phyloP scores from a whole-genome alignment of 2,888 invertebrate genomes.

The Himalopsyche anomala region DNA sequence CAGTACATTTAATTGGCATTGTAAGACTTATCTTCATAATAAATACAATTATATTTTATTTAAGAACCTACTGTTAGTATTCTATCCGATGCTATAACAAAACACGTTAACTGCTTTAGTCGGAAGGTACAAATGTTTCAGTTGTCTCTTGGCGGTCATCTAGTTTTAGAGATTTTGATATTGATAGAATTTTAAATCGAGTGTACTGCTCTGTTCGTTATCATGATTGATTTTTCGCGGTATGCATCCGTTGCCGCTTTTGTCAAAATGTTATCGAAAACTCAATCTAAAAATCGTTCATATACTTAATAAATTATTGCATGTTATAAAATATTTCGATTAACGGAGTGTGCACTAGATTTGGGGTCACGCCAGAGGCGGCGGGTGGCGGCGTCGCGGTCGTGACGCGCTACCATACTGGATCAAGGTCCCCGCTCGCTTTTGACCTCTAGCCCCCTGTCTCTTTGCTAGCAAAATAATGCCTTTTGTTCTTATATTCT shows the following conservation, averaged over 20 bases:
- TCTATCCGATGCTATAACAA: too few species aligned
- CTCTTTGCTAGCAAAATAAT: not conserved
- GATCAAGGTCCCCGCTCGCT: conserved; percentile 40
- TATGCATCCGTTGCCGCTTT: not conserved
- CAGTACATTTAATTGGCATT: too few species aligned
- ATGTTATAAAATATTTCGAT: conserved; percentile 25
- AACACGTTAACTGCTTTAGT: too few species aligned
- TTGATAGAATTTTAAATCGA: too few species aligned
- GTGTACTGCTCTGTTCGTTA: too few species aligned
- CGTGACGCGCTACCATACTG: conserved; percentile 31
- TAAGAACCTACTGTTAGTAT: too few species aligned
- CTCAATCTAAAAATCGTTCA: conserved; percentile 6
- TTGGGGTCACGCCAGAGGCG: conserved; percentile 37
- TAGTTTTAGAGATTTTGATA: too few species aligned
- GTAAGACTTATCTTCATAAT: too few species aligned
- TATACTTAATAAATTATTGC: not conserved
- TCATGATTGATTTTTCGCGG: too few species aligned
- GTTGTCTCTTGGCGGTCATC: too few species aligned
- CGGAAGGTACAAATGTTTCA: too few species aligned
- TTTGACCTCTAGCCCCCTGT: conserved; percentile 37
- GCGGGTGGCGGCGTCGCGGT: not conserved
- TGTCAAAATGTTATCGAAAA: not conserved
- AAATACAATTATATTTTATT: too few species aligned
- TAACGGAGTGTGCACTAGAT: not conserved
- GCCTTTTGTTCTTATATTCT: conserved; percentile 10